A percentile compares a stretch with the other conserved stretches of the same genome.
Conservation (phyloP, 2,113 vertebrate genomes). For the Microcebus murinus region DNA sequence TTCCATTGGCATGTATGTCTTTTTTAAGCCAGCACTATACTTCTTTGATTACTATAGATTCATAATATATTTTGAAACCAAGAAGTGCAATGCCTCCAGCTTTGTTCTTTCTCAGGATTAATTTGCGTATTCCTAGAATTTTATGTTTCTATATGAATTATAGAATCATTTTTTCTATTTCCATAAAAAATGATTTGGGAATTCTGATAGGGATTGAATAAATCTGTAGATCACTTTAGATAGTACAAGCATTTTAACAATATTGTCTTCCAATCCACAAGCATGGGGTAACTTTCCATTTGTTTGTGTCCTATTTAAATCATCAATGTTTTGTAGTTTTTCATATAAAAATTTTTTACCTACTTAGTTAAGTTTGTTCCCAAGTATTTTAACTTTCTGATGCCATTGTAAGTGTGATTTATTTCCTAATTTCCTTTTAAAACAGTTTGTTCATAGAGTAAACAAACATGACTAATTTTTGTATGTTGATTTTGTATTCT, state of each 20-base stretch:
- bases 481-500: neutral
- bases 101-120: neutral
- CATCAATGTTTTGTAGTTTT: neutral
- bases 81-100: neutral
- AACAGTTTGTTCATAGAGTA: neutral
- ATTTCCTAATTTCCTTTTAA: neutral
- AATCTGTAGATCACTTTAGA: neutral
- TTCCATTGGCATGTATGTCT: neutral
- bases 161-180: neutral
- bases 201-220: neutral
- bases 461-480: neutral
- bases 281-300: neutral
- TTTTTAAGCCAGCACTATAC: neutral
- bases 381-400: neutral
- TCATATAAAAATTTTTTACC: neutral
- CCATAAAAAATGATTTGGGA: neutral
- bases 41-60: neutral
- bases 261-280: neutral
- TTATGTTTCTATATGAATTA: neutral
- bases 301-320: neutral
- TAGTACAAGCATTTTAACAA: neutral
- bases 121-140: neutral
- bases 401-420: neutral
- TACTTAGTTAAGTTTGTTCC: neutral
- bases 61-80: neutral